These are phyloP conservation scores for Laterallus jamaicensis DNA, from an alignment of 2,113 vertebrate genomes.

Conservation along the genomic window DNA sequence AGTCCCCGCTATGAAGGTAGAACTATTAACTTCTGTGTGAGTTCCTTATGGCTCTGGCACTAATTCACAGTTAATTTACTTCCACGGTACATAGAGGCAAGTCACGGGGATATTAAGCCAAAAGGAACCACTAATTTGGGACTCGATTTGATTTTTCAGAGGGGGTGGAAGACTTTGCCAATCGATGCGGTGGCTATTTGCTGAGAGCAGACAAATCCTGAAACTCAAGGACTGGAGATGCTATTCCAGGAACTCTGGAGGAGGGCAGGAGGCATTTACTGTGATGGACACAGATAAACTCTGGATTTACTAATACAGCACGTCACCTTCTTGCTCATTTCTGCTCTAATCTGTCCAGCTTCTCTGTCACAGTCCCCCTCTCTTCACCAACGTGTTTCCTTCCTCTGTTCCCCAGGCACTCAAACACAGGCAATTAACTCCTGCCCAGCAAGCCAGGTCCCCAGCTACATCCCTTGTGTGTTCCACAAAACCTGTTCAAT, in stretches of 20 bases:
- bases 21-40: slow-evolving; percentile 41
- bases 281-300: neutral
- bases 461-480: neutral
- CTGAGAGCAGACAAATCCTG: neutral
- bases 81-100: neutral
- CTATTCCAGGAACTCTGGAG: neutral
- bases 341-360: neutral
- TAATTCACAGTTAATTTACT: slow-evolving; percentile 64
- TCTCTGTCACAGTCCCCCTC: neutral
- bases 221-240: neutral
- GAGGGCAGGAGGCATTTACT: neutral
- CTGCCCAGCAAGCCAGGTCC: neutral
- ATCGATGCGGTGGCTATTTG: neutral
- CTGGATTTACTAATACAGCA: neutral
- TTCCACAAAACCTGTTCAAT: neutral
- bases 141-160: slow-evolving; percentile 28
- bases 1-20: slow-evolving; percentile 33
- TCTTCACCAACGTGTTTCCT: neutral
- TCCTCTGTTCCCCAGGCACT: neutral
- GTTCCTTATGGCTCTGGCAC: slow-evolving; percentile 31
- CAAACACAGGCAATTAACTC: neutral
- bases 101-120: neutral
- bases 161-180: neutral
- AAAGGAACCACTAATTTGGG: slow-evolving; percentile 39
- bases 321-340: neutral